Percentiles rank a stretch among this genome's conserved stretches.
Conservation (phyloP, 2,888 invertebrate genomes). For the Rosalia funebris region DNA sequence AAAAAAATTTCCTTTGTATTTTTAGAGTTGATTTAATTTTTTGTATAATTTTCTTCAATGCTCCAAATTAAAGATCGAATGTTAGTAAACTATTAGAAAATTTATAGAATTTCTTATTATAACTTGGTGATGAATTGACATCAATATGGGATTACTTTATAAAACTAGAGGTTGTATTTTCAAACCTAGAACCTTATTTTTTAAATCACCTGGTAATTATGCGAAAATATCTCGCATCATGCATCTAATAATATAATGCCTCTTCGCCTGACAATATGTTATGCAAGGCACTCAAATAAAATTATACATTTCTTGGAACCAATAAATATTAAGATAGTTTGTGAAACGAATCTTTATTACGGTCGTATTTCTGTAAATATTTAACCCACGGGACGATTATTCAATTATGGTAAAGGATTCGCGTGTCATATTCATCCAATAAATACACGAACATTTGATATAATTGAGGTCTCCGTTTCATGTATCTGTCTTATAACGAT, state of each 20-base stretch:
- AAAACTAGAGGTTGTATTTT: too few relatives aligned
- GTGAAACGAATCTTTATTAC: conserved; percentile 13
- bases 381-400: conserved; percentile 18
- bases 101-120: too few relatives aligned
- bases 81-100: too few relatives aligned
- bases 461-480: conserved; percentile 18
- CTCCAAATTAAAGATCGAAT: too few relatives aligned
- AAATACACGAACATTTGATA: conserved; percentile 17
- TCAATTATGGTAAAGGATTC: conserved; percentile 15
- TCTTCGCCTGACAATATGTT: not conserved
- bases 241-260: not conserved
- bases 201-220: too few relatives aligned
- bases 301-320: conserved; percentile 1
- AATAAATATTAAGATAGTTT: conserved; percentile 11
- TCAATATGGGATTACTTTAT: too few relatives aligned
- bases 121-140: too few relatives aligned
- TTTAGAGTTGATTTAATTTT: too few relatives aligned
- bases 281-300: not conserved
- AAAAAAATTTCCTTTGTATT: too few relatives aligned
- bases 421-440: conserved; percentile 21
- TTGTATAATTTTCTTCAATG: too few relatives aligned
- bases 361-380: conserved; percentile 14
- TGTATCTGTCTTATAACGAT: conserved; percentile 12
- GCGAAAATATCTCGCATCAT: too few relatives aligned
- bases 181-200: too few relatives aligned